A percentile compares a stretch with the other conserved stretches of the same genome.
These are phyloP conservation scores for Fabriciana adippe DNA, from an alignment of 2,888 invertebrate species.

Conservation along the genomic window DNA sequence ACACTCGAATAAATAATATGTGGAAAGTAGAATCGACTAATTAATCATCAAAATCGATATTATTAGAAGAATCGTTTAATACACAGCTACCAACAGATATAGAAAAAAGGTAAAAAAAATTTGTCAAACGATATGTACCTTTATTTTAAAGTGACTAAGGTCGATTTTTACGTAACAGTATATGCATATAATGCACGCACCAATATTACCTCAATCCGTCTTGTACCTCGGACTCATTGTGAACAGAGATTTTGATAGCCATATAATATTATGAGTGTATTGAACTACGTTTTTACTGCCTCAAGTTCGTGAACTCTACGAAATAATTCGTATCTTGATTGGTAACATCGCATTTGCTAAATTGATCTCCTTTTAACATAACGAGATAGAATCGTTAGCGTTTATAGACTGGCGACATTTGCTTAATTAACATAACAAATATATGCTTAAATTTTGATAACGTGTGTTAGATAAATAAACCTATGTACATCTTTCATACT, in stretches of 20 bases:
- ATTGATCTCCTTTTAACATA: slow-evolving; percentile 32
- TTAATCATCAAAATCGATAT: slow-evolving; percentile 61
- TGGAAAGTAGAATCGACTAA: slow-evolving; percentile 47
- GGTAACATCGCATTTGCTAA: slow-evolving; percentile 36
- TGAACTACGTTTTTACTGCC: slow-evolving; percentile 42
- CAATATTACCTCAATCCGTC: slow-evolving; percentile 50
- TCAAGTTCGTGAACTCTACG: slow-evolving; percentile 39
- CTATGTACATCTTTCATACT: no score
- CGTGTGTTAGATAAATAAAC: background rate
- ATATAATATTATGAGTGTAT: slow-evolving; percentile 44
- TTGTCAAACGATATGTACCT: slow-evolving; percentile 6
- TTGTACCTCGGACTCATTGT: slow-evolving; percentile 47
- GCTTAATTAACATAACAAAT: slow-evolving; percentile 19
- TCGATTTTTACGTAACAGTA: slow-evolving; percentile 18
- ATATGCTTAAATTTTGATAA: slow-evolving; percentile 7
- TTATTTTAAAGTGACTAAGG: slow-evolving; percentile 25
- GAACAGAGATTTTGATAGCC: slow-evolving; percentile 45
- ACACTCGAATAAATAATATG: slow-evolving; percentile 19
- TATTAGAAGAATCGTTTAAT: slow-evolving; percentile 56
- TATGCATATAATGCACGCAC: slow-evolving; percentile 28
- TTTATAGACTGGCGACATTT: slow-evolving; percentile 16
- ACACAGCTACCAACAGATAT: slow-evolving; percentile 42
- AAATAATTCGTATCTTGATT: slow-evolving; percentile 33
- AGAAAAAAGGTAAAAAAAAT: slow-evolving; percentile 16
- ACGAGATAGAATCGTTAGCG: slow-evolving; percentile 26